These are phyloP conservation scores for Melanotaenia pygmaea DNA, from an alignment of 2,797 vertebrate genomes.

Conservation along the genomic window DNA sequence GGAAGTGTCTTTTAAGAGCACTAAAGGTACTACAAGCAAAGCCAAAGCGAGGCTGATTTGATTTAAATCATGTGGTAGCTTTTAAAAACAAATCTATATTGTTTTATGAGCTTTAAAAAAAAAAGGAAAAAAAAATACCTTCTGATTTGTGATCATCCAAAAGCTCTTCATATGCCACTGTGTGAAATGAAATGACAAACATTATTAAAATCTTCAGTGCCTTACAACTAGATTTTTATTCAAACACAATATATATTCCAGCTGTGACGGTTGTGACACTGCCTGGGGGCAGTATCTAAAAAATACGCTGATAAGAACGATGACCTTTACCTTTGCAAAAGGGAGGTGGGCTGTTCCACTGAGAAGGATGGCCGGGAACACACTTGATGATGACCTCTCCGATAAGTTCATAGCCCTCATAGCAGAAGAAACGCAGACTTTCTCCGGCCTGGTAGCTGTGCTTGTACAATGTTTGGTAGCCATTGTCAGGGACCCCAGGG, in stretches of 20 bases:
- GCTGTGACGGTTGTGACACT: too few species aligned
- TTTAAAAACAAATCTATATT: neutral
- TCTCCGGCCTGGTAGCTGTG: conserved; percentile 94
- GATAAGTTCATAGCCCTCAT: conserved; percentile 93
- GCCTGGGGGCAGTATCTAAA: neutral
- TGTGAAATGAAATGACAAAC: conserved; percentile 39
- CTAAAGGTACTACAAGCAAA: neutral
- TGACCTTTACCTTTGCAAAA: conserved; percentile 89
- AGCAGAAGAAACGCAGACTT: conserved; percentile 93
- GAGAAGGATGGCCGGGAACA: conserved; percentile 90
- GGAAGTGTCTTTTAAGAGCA: neutral
- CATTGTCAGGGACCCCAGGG: conserved; percentile 92
- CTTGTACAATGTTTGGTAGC: conserved; percentile 94
- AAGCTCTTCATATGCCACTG: conserved; percentile 93
- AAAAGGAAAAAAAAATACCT: conserved; percentile 73
- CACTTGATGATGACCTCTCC: conserved; percentile 94
- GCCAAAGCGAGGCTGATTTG: neutral
- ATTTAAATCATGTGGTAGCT: conserved; percentile 2
- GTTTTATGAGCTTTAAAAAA: neutral
- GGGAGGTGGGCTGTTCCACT: conserved; percentile 93
- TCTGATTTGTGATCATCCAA: conserved; percentile 92
- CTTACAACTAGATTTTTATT: neutral
- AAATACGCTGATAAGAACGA: neutral
- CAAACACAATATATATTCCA: neutral
- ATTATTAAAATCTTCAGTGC: neutral